Percentiles rank a stretch among this genome's conserved stretches.
These are phyloP conservation scores for Caenorhabditis uteleia DNA, from an alignment of 2,888 invertebrate species.

Conservation along the genomic window DNA sequence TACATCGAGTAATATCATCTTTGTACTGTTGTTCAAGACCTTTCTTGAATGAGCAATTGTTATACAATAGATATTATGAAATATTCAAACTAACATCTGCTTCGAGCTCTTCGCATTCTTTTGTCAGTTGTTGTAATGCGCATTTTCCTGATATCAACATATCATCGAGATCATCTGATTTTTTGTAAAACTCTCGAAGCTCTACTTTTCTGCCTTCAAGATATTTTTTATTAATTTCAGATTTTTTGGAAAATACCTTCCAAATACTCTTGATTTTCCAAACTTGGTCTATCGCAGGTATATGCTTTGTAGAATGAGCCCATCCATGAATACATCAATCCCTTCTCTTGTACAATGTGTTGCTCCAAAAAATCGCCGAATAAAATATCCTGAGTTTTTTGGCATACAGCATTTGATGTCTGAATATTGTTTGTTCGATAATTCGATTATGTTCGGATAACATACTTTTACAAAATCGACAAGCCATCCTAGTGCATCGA, in stretches of 20 bases:
- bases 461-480: neutral
- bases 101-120: neutral
- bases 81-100: neutral
- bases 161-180: neutral
- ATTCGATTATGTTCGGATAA: too few relatives aligned
- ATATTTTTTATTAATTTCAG: neutral
- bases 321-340: neutral
- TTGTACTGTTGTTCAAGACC: slow-evolving; percentile 4
- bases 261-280: neutral
- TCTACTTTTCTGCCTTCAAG: neutral
- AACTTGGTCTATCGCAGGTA: neutral
- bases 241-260: neutral
- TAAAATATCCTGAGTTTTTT: neutral
- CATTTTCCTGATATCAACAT: neutral
- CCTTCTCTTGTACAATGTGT: neutral
- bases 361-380: neutral
- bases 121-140: neutral
- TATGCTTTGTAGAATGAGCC: neutral
- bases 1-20: slow-evolving; percentile 13
- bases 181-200: neutral
- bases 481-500: neutral
- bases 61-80: neutral
- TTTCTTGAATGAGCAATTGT: slow-evolving; percentile 6
- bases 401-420: neutral
- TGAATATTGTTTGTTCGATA: too few relatives aligned